phyloP scores from a whole-genome alignment of 2,113 vertebrate species.

The Prionailurus bengalensis region DNA sequence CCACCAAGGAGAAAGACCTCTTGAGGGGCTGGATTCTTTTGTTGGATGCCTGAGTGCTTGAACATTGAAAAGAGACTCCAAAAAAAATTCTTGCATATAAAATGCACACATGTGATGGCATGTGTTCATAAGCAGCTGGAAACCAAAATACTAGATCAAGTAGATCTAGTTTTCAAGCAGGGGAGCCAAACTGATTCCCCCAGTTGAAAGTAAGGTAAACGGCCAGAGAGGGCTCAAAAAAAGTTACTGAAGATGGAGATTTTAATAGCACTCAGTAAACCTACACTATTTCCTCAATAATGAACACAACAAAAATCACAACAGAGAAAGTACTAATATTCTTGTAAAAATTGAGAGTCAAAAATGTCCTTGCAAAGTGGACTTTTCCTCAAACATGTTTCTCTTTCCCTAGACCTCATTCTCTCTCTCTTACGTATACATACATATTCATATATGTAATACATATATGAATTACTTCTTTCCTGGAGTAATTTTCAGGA shows the following conservation, averaged over 20 bases:
- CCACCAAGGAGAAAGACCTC: not conserved
- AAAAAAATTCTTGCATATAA: not conserved
- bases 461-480: not conserved
- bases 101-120: not conserved
- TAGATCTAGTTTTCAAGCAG: not conserved
- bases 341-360: slow-evolving; percentile 32
- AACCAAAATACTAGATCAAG: not conserved
- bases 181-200: not conserved
- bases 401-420: not conserved
- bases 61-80: not conserved
- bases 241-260: slow-evolving; percentile 1
- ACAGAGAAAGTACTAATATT: slow-evolving; percentile 20
- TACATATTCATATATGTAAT: not conserved
- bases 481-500: no score
- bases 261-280: not conserved
- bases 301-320: slow-evolving; percentile 12
- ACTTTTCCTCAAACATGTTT: not conserved
- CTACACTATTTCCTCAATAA: not conserved
- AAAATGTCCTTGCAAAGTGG: not conserved
- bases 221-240: not conserved
- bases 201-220: slow-evolving; percentile 12
- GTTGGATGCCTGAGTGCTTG: not conserved
- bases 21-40: not conserved
- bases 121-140: not conserved
- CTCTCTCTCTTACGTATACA: not conserved